These are phyloP conservation scores for Tricholauxania praeusta DNA, from an alignment of 2,888 invertebrate species.

Conservation along the genomic window DNA sequence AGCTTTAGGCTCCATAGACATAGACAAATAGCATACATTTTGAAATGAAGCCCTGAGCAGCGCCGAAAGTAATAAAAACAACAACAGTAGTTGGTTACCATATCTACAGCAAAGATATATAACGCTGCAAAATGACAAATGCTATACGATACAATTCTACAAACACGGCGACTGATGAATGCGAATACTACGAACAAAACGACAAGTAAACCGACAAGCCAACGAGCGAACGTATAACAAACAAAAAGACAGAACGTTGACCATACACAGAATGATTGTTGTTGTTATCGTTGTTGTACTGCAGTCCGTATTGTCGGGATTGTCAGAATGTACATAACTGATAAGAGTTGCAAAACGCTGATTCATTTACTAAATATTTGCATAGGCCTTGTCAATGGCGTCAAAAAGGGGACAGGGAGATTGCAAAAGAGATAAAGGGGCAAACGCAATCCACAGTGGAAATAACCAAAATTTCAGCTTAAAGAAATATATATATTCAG, in stretches of 20 bases:
- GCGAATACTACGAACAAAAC: constrained; percentile 10
- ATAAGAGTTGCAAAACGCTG: constrained; percentile 62
- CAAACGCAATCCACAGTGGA: too few species aligned
- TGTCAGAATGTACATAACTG: constrained; percentile 54
- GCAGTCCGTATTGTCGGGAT: constrained; percentile 34
- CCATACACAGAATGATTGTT: constrained; percentile 6
- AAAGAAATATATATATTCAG: not conserved
- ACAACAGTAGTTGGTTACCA: not conserved
- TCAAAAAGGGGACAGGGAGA: constrained; percentile 47
- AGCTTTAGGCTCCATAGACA: not conserved
- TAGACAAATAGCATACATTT: constrained; percentile 29
- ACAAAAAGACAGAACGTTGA: not conserved
- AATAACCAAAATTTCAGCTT: not conserved
- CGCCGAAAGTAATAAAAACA: not conserved
- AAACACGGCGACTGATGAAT: constrained; percentile 5
- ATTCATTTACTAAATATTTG: constrained; percentile 66
- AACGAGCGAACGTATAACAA: not conserved
- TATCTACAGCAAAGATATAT: constrained; percentile 22
- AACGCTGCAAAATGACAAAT: constrained; percentile 34
- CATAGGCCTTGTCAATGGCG: constrained; percentile 62
- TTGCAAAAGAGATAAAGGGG: not conserved
- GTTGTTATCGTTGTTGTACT: constrained; percentile 13
- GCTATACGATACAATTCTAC: constrained; percentile 7
- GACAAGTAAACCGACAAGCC: not conserved
- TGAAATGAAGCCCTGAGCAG: not conserved